A percentile compares a stretch with the other conserved stretches of the same genome.
Evolutionary conservation across 2,888 invertebrate species (phyloP).

Genomic region (Oegoconia quadripuncta): DNA sequence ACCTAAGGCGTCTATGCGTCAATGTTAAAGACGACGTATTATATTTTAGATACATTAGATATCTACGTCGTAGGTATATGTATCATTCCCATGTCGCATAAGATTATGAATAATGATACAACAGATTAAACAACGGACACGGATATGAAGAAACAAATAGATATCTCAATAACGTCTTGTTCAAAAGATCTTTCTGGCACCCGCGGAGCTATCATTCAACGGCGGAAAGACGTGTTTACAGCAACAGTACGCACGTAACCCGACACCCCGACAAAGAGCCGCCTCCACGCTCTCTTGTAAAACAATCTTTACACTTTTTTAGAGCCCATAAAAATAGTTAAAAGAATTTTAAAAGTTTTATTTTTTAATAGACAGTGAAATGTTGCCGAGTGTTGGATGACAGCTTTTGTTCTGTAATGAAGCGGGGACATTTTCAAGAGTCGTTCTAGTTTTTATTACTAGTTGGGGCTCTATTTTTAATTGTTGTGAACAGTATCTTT

Average conservation of each 20-base stretch:
- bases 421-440: constrained; percentile 68
- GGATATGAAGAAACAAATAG: constrained; percentile 23
- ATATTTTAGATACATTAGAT: no score
- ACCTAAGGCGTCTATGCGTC: no score
- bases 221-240: constrained; percentile 76
- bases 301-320: constrained; percentile 76
- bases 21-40: no score
- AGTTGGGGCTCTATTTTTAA: constrained; percentile 63
- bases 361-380: constrained; percentile 77
- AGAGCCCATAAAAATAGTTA: constrained; percentile 76
- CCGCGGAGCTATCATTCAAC: constrained; percentile 61
- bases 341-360: constrained; percentile 64
- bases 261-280: constrained; percentile 73
- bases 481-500: constrained; percentile 32
- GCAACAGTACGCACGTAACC: constrained; percentile 62
- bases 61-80: no score
- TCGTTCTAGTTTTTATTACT: constrained; percentile 64
- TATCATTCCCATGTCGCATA: not conserved
- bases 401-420: constrained; percentile 78
- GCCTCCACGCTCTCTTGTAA: constrained; percentile 71
- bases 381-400: constrained; percentile 76
- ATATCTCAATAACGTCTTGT: constrained; percentile 23
- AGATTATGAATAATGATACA: constrained; percentile 10
- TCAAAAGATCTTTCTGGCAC: constrained; percentile 49
- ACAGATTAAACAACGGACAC: constrained; percentile 13